A percentile compares a stretch with the other conserved stretches of the same genome.
These are phyloP conservation scores for Mastacembelus armatus DNA, from an alignment of 2,797 vertebrate genomes.

Conservation along the genomic window DNA sequence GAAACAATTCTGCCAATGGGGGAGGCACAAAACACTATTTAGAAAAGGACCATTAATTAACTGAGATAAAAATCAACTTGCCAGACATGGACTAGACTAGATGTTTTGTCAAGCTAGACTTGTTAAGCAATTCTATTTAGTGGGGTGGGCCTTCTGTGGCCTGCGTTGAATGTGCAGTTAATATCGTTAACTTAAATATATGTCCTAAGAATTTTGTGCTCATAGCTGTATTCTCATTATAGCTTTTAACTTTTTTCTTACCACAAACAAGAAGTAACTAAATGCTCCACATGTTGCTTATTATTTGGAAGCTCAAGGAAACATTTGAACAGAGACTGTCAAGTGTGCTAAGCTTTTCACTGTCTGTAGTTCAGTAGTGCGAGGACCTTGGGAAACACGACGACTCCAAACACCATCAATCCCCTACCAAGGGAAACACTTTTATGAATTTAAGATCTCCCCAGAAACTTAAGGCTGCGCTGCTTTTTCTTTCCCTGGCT, in stretches of 20 bases:
- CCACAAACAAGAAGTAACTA: slow-evolving; percentile 2
- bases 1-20: not conserved
- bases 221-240: not conserved
- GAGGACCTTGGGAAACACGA: slow-evolving; percentile 48
- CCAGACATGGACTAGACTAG: not conserved
- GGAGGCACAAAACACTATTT: slow-evolving; percentile 9
- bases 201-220: not conserved
- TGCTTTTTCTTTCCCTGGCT: slow-evolving; percentile 17
- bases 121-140: not conserved
- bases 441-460: slow-evolving; percentile 48
- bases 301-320: slow-evolving; percentile 22
- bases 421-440: slow-evolving; percentile 24
- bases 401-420: slow-evolving; percentile 22
- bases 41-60: slow-evolving; percentile 17
- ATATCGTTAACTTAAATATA: too few relatives aligned
- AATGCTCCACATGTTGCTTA: slow-evolving; percentile 7
- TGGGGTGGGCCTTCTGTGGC: not conserved
- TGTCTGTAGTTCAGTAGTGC: slow-evolving; percentile 28
- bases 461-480: slow-evolving; percentile 31
- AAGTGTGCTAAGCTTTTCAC: slow-evolving; percentile 49
- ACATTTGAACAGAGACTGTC: slow-evolving; percentile 37
- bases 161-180: not conserved
- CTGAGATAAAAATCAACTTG: slow-evolving; percentile 2
- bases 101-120: not conserved
- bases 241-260: not conserved